A percentile compares a stretch with the other conserved stretches of the same genome.
Conservation (phyloP, 2,888 invertebrate species). For the Muschampia plurimacula region DNA sequence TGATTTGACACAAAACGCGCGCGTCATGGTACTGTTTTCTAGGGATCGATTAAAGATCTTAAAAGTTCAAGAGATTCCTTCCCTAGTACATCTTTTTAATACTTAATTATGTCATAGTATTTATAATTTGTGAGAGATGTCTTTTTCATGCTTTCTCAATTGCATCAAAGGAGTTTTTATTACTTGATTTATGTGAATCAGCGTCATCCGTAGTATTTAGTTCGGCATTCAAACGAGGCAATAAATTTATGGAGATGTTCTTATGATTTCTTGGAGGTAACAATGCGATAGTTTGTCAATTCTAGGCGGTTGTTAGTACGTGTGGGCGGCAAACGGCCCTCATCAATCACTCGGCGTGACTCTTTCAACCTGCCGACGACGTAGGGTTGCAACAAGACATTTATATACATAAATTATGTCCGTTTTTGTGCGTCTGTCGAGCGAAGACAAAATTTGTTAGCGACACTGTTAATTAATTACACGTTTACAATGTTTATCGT, state of each 20-base stretch:
- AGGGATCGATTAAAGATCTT: slow-evolving; percentile 52
- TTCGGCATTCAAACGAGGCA: slow-evolving; percentile 51
- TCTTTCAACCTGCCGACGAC: slow-evolving; percentile 82
- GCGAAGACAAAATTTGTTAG: slow-evolving; percentile 78
- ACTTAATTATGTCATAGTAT: neutral
- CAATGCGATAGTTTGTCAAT: slow-evolving; percentile 77
- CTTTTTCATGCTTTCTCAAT: slow-evolving; percentile 9
- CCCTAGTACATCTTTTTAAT: slow-evolving; percentile 6
- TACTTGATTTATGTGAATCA: slow-evolving; percentile 21
- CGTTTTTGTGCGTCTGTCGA: slow-evolving; percentile 74
- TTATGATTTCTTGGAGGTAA: slow-evolving; percentile 71
- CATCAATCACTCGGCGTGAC: slow-evolving; percentile 83
- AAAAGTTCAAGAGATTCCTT: slow-evolving; percentile 30
- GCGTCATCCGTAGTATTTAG: slow-evolving; percentile 45
- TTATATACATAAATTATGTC: slow-evolving; percentile 71
- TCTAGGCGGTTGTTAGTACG: slow-evolving; percentile 73
- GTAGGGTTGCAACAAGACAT: slow-evolving; percentile 63
- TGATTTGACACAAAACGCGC: slow-evolving; percentile 77
- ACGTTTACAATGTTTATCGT: slow-evolving; percentile 57
- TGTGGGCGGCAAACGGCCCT: slow-evolving; percentile 71
- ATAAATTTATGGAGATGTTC: slow-evolving; percentile 69
- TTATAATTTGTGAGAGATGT: neutral
- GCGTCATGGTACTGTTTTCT: slow-evolving; percentile 69
- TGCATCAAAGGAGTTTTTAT: slow-evolving; percentile 29
- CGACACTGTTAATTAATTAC: slow-evolving; percentile 78